Conservation (phyloP, 2,797 vertebrate genomes). For the Mus minutoides region DNA sequence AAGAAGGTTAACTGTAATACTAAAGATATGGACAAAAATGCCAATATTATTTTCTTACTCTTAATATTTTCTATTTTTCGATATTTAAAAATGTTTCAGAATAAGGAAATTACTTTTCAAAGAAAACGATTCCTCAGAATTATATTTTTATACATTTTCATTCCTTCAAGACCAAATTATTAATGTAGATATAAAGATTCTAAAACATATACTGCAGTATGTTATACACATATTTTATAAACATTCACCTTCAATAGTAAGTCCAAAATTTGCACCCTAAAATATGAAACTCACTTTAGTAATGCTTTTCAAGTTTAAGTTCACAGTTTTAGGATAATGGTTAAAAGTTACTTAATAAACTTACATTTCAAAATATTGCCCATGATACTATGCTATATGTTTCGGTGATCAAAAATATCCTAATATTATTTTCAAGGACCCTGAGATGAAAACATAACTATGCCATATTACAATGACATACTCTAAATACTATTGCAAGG, state of each 20-base stretch:
- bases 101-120: neutral
- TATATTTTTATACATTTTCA: neutral
- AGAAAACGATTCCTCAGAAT: neutral
- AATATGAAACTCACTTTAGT: neutral
- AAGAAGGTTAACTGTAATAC: neutral
- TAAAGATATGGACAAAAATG: neutral
- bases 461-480: neutral
- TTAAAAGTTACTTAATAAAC: neutral
- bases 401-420: neutral
- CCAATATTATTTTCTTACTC: neutral
- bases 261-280: neutral
- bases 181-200: neutral
- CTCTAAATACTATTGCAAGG: neutral
- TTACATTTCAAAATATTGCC: neutral
- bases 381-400: neutral
- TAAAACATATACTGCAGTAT: neutral
- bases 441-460: neutral
- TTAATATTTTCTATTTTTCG: neutral
- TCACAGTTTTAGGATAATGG: neutral
- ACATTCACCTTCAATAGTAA: neutral
- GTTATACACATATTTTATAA: neutral
- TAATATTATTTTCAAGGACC: neutral
- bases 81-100: neutral
- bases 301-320: neutral
- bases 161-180: neutral